These are phyloP conservation scores for Hyaena hyaena DNA, from an alignment of 2,113 vertebrate species.

Conservation along the genomic window DNA sequence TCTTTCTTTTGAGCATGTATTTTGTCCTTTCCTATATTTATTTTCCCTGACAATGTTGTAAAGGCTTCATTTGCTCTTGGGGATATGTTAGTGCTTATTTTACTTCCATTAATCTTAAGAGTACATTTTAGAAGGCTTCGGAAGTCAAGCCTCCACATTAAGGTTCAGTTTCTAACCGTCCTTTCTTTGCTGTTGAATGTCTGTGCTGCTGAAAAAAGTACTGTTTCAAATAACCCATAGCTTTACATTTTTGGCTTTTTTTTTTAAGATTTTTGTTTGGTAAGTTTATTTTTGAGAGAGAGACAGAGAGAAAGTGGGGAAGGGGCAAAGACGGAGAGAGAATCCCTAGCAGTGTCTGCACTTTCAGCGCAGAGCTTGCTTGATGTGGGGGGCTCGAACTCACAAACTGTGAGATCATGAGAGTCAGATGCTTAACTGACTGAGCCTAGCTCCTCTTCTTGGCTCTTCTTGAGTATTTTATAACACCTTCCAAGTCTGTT, in stretches of 20 bases:
- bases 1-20: not conserved
- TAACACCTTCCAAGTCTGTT: constrained; percentile 5
- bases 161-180: not conserved
- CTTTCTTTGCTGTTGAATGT: not conserved
- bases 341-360: too few relatives aligned
- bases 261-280: not conserved
- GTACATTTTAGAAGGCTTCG: not conserved
- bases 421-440: too few relatives aligned
- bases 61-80: not conserved
- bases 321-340: too few relatives aligned
- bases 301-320: too few relatives aligned
- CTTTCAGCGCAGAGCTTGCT: too few relatives aligned
- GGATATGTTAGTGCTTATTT: not conserved
- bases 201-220: not conserved
- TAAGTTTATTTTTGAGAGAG: too few relatives aligned
- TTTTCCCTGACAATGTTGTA: not conserved
- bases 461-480: constrained; percentile 4
- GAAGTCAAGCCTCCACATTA: not conserved
- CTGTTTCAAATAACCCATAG: not conserved
- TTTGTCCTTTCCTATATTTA: not conserved
- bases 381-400: too few relatives aligned
- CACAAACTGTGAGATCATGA: too few relatives aligned
- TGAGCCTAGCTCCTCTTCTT: not conserved
- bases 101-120: not conserved
- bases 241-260: not conserved